These are phyloP conservation scores for Patagioenas fasciata DNA, from an alignment of 2,113 vertebrate species.

Conservation along the genomic window DNA sequence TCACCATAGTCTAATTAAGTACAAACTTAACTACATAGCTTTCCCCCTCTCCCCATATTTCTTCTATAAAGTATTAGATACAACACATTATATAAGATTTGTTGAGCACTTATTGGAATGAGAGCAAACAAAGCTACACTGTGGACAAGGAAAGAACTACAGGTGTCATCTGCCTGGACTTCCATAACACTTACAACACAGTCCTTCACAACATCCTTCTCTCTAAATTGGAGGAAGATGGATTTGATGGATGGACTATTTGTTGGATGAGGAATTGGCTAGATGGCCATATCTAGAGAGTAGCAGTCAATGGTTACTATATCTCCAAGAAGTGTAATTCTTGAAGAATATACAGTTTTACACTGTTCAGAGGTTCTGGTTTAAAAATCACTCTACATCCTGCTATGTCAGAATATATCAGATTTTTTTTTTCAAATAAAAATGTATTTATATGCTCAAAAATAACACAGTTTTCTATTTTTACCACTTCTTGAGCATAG, in stretches of 20 bases:
- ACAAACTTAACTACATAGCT: neutral
- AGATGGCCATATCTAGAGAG: neutral
- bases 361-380: neutral
- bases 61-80: neutral
- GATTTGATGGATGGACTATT: neutral
- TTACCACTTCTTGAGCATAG: neutral
- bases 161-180: neutral
- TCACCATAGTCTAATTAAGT: neutral
- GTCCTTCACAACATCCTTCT: neutral
- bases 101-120: neutral
- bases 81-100: neutral
- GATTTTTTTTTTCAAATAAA: neutral
- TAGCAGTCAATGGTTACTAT: neutral
- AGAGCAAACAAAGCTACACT: neutral
- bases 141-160: neutral
- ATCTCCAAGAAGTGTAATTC: neutral
- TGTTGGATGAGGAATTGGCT: neutral
- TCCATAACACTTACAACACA: neutral
- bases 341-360: neutral
- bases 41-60: rapidly evolving
- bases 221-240: neutral
- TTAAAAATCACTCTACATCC: neutral
- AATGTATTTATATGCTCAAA: neutral
- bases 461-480: neutral
- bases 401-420: neutral